Conservation (phyloP, 2,888 invertebrate genomes). For the Lacanobia wlatinum region DNA sequence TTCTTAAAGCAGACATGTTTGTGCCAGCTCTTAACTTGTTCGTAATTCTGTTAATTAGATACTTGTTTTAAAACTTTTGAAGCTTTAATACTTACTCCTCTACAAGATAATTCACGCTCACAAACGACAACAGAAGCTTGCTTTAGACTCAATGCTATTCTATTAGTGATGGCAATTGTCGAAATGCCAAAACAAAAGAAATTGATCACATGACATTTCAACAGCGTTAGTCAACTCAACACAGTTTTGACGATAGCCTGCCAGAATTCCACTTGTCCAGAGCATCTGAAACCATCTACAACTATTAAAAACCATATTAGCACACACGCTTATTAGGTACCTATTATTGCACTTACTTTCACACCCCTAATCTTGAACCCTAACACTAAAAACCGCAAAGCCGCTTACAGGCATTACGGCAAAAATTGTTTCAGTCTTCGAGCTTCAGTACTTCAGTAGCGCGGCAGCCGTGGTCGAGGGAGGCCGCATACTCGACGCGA, state of each 20-base stretch:
- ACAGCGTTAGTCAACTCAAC: too few species aligned
- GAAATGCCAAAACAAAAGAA: too few species aligned
- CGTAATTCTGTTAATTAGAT: not conserved
- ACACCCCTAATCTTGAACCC: slow-evolving; percentile 66
- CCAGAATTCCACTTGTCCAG: too few species aligned
- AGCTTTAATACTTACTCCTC: too few species aligned
- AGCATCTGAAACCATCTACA: not conserved
- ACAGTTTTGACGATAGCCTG: too few species aligned
- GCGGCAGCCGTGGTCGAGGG: slow-evolving; percentile 23
- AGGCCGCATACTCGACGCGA: slow-evolving; percentile 34
- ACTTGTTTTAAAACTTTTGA: slow-evolving; percentile 2
- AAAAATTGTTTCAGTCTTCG: slow-evolving; percentile 69
- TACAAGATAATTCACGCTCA: not conserved
- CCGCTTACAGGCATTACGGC: slow-evolving; percentile 74
- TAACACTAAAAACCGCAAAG: slow-evolving; percentile 80
- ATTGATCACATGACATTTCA: too few species aligned
- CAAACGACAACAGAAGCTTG: not conserved
- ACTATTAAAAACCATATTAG: not conserved
- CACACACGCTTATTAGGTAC: slow-evolving; percentile 21
- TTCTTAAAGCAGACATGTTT: not conserved
- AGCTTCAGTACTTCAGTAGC: slow-evolving; percentile 58
- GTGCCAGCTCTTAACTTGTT: not conserved
- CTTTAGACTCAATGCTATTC: too few species aligned
- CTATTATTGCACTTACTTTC: slow-evolving; percentile 60
- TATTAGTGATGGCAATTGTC: too few species aligned